These are phyloP conservation scores for Nothobranchius kuhntae DNA, from an alignment of 2,113 vertebrate species.

Conservation along the genomic window DNA sequence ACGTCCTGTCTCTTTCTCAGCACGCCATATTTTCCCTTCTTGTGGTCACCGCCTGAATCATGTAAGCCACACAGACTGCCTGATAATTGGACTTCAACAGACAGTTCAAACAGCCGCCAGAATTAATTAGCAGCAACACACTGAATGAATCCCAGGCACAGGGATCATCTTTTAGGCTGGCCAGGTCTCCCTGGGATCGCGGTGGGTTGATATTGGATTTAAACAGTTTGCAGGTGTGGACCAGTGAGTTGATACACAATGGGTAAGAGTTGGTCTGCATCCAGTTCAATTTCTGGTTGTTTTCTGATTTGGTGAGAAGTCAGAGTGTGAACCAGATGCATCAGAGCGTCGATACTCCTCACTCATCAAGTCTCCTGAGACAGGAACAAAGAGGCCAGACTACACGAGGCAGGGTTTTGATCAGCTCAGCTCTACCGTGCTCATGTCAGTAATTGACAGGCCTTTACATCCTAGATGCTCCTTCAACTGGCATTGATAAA, in stretches of 20 bases:
- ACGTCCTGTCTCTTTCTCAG: conserved; percentile 23
- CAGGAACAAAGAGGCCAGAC: conserved; percentile 71
- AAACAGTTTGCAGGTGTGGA: neutral
- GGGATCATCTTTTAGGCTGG: conserved; percentile 43
- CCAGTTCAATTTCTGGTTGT: conserved; percentile 25
- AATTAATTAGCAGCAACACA: conserved; percentile 75
- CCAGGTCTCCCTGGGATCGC: conserved; percentile 21
- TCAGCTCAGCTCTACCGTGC: conserved; percentile 50
- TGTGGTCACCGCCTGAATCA: conserved; percentile 40
- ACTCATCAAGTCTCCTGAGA: conserved; percentile 41
- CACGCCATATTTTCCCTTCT: conserved; percentile 22
- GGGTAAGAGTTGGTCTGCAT: neutral
- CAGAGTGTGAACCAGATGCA: conserved; percentile 41
- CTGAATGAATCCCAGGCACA: conserved; percentile 57
- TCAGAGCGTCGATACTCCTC: conserved; percentile 20
- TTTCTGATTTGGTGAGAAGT: conserved; percentile 38
- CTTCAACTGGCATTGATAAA: conserved; percentile 13
- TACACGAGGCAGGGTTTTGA: conserved; percentile 68
- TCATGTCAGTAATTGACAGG: conserved; percentile 64
- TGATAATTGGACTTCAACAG: conserved; percentile 79
- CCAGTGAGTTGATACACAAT: neutral
- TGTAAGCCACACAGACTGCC: conserved; percentile 65
- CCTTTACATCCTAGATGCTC: conserved; percentile 25
- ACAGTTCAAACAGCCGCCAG: conserved; percentile 67
- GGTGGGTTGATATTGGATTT: conserved; percentile 8